A percentile compares a stretch with the other conserved stretches of the same genome.
phyloP scores from a whole-genome alignment of 2,113 vertebrate genomes.

The Apus apus region DNA sequence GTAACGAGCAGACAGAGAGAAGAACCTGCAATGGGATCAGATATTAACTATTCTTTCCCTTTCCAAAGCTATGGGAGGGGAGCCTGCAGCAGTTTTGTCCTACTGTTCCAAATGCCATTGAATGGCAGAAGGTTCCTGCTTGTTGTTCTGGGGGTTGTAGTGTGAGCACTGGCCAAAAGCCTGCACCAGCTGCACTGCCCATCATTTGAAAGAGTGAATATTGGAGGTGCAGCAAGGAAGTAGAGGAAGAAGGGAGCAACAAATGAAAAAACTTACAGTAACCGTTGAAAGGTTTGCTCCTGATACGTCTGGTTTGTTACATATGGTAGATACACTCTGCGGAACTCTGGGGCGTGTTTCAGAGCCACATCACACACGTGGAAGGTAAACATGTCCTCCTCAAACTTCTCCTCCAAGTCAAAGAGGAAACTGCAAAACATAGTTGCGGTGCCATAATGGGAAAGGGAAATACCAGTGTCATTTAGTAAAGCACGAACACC shows the following conservation, averaged over 20 bases:
- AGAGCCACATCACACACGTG: slow-evolving; percentile 91
- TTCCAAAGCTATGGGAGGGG: background rate
- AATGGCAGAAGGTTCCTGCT: background rate
- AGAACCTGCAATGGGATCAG: background rate
- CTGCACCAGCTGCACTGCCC: background rate
- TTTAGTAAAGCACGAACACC: background rate
- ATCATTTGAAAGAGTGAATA: background rate
- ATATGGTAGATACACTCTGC: slow-evolving; percentile 90
- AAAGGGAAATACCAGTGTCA: background rate
- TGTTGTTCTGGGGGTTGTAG: background rate
- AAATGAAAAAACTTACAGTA: slow-evolving; percentile 83
- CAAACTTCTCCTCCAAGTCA: slow-evolving; percentile 92
- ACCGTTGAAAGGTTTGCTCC: slow-evolving; percentile 90
- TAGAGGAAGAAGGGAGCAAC: background rate
- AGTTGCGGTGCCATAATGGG: background rate
- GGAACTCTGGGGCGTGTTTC: slow-evolving; percentile 86
- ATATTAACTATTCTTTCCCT: background rate
- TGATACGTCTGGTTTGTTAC: slow-evolving; percentile 98
- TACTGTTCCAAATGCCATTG: background rate
- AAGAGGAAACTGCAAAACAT: slow-evolving; percentile 84
- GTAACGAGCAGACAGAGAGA: background rate
- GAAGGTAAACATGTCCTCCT: slow-evolving; percentile 87
- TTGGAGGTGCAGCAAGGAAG: background rate
- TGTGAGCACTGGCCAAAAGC: background rate
- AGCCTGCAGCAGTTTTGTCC: background rate